These are phyloP conservation scores for Pollenia labialis DNA, from an alignment of 2,888 invertebrate genomes.

Conservation along the genomic window DNA sequence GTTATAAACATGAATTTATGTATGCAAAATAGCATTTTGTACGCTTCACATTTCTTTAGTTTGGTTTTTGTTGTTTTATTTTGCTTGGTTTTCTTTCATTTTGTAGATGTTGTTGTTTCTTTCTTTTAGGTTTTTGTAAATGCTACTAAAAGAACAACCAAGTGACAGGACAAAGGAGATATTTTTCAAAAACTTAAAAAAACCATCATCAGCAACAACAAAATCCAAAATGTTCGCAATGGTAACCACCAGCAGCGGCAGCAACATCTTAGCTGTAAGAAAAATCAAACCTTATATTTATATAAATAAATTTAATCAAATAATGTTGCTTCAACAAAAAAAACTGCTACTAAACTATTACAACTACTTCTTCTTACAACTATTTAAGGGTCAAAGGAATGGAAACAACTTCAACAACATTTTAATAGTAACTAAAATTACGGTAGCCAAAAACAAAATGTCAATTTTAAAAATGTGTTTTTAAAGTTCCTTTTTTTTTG, in stretches of 20 bases:
- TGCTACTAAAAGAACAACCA: constrained; percentile 72
- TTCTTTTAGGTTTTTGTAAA: constrained; percentile 22
- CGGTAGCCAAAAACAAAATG: constrained; percentile 63
- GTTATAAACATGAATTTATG: constrained; percentile 75
- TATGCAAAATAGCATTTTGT: constrained; percentile 76
- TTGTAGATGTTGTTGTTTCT: constrained; percentile 20
- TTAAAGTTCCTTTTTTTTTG: neutral
- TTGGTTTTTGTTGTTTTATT: constrained; percentile 8
- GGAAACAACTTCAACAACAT: constrained; percentile 7
- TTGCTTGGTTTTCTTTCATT: constrained; percentile 5
- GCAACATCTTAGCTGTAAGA: constrained; percentile 55
- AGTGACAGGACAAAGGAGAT: constrained; percentile 83
- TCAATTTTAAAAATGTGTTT: constrained; percentile 42
- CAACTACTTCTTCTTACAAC: neutral
- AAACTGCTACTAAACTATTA: constrained; percentile 32
- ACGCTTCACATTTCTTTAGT: constrained; percentile 66
- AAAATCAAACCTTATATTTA: constrained; percentile 15
- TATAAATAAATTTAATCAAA: constrained; percentile 63
- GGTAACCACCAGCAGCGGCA: constrained; percentile 25
- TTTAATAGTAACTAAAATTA: constrained; percentile 50
- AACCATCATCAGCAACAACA: constrained; percentile 45
- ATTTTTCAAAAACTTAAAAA: constrained; percentile 77
- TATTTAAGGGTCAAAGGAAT: constrained; percentile 35
- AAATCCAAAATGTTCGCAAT: neutral
- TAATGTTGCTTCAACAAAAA: constrained; percentile 27